Evolutionary conservation across 2,888 invertebrate species (phyloP), one percentile per base, ranked within the genome.

Genomic region (Heliconius ethilla): DNA sequence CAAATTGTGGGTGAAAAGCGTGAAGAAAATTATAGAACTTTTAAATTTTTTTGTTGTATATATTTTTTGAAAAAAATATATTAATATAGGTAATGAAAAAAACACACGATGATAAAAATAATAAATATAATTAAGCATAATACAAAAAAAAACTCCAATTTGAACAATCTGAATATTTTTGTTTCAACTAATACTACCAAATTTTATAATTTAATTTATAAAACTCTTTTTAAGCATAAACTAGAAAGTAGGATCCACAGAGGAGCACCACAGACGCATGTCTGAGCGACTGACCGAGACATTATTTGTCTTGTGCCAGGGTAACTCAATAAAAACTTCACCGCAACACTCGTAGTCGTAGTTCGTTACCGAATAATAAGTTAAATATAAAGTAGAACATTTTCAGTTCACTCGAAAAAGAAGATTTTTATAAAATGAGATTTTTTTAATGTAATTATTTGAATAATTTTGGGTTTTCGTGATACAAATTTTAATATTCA

Each of bases 281-380:
- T 29, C 29, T 87, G 86, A 87, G 86, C 86, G 83, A 83, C 84
- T 83, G 81, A 65, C 67, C 45, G 66, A 83, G 83, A 82, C 85
- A 83, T 86, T 89, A 88, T 91, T 89, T 89, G 89, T 89, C 88
- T 87, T 88, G 84, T 85, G 83, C 84, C 79, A 80, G 40, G 83
- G 85, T 90, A 90, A 92, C 90, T 90, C 88, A 88, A 91, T 92
- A 89, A 86, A 89, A 88, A 87, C 80, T 81, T 80, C 77, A 81
- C 83, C 84, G 82, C 84, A 81, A 81, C 81, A 82, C 83, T 81
- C 83, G 80, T n/a, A n/a, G n/a, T 79, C 83, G 82, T 80, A 82
- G 67, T 79, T 86, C 76, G 78, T 78, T 76, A 76, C 67, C 67
- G 73, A 78, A 72, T 73, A 77, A 66, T 45, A 73, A 77, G 77